phyloP scores from a whole-genome alignment of 2,113 vertebrate genomes.

The Meleagris gallopavo region DNA sequence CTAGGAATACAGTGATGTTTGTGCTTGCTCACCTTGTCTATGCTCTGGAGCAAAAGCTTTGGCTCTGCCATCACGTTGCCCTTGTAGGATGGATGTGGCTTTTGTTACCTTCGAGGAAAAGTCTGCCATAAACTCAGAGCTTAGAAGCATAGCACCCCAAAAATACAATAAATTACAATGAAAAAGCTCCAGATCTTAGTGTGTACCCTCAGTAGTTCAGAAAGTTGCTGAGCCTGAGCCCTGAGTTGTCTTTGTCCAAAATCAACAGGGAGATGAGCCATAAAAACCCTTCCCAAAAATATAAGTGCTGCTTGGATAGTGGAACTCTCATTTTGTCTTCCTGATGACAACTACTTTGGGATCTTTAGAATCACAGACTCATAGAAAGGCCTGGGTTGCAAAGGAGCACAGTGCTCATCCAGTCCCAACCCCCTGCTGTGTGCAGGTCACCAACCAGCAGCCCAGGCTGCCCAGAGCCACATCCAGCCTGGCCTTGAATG shows the following conservation, averaged over 20 bases:
- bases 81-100: neutral
- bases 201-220: neutral
- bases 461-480: no score
- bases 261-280: neutral
- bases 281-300: neutral
- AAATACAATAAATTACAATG: neutral
- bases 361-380: neutral
- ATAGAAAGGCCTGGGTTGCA: no score
- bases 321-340: neutral
- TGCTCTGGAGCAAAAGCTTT: neutral
- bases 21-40: neutral
- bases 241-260: neutral
- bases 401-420: no score
- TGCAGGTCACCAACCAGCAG: no score
- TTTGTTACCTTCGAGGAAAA: neutral
- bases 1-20: neutral
- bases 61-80: neutral
- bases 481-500: no score
- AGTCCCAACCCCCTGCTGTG: no score
- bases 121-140: neutral
- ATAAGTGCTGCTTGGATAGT: neutral
- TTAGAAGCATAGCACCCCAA: fast-evolving
- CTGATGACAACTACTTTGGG: neutral
- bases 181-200: neutral
- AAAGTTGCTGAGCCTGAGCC: neutral